A percentile compares a stretch with the other conserved stretches of the same genome.
These are phyloP conservation scores for Protophormia terraenovae DNA, from an alignment of 2,888 invertebrate species.

Conservation along the genomic window DNA sequence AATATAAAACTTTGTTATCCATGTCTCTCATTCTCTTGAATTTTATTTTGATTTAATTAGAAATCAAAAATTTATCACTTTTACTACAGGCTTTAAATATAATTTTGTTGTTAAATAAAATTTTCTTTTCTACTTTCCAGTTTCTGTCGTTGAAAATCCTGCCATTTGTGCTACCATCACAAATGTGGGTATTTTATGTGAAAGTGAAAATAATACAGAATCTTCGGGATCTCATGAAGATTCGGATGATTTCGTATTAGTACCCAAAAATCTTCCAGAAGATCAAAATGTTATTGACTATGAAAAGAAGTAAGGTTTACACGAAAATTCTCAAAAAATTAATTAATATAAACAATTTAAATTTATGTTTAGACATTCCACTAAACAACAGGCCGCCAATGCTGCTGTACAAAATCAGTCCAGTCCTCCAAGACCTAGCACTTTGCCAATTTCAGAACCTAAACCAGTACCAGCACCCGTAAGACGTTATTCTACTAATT, in stretches of 20 bases:
- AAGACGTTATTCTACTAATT: conserved; percentile 75
- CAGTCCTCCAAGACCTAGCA: conserved; percentile 87
- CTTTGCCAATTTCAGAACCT: conserved; percentile 88
- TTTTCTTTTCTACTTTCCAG: conserved; percentile 72
- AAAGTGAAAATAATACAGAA: conserved; percentile 81
- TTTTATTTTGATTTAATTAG: no score
- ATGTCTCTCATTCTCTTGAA: no score
- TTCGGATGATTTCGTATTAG: conserved; percentile 91
- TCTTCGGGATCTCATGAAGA: conserved; percentile 87
- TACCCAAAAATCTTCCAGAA: conserved; percentile 86
- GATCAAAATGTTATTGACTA: conserved; percentile 82
- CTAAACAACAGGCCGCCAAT: conserved; percentile 65
- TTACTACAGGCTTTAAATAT: no score
- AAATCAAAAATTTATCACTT: no score
- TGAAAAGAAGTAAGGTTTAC: conserved; percentile 75
- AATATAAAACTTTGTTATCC: no score
- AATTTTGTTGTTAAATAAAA: background rate
- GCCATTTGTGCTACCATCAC: conserved; percentile 84
- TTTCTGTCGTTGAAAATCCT: conserved; percentile 82
- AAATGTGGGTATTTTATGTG: conserved; percentile 83
- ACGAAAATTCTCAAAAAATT: background rate
- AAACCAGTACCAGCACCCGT: conserved; percentile 87
- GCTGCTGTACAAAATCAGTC: conserved; percentile 75
- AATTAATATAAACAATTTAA: background rate
- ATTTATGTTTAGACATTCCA: conserved; percentile 71